Evolutionary conservation across 2,113 vertebrate species (phyloP), one percentile per base, ranked within the genome.

Genomic region (Lamprotornis superbus): DNA sequence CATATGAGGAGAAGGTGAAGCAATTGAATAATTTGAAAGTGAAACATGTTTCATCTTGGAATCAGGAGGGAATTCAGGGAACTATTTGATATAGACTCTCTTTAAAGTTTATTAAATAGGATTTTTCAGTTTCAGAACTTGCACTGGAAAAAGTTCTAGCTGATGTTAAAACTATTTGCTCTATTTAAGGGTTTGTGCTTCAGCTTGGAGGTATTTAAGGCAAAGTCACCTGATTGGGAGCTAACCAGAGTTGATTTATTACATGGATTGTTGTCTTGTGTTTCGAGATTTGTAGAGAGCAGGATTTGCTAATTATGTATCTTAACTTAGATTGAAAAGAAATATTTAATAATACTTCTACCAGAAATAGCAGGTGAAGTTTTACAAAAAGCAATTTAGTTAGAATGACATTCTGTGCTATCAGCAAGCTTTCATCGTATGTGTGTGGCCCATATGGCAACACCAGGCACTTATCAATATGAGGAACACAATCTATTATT

Each of bases 61-160:
- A 83, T 77, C 93, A 61, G 37, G 46, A 79, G 89, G 74, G 84
- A 95, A 95, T 95, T 87, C 50, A 69, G 50, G 42, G n/a, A 76
- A 49, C 83, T 85, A 33, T 90, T 87, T 93, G 71, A 88, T 82
- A 57, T 7, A 82, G 49, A 24, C 7, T 42, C 33, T 39, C 35
- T 90, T 95, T 89, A 59, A 94, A 89, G 63, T 85, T 89, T 67
- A 28, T 89, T 87, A 68, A 73, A 69, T 11, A 57, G 22, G 4
- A 8, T 56, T 89, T 94, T 39, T 94, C 17, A 83, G 0, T 91
- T 75, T 84, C 10, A 19, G 44, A 87, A 65, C 57, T 87, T 61
- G 35, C 5, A 27, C 18, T 35, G 15, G 40, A 60, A 69, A 56
- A 75, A 63, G 44, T 84, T 78, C 28, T 47, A 60, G 52, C 39